A percentile compares a stretch with the other conserved stretches of the same genome.
Conservation (phyloP, 1,140 invertebrate species). For the Drosophila quadrilineata region DNA sequence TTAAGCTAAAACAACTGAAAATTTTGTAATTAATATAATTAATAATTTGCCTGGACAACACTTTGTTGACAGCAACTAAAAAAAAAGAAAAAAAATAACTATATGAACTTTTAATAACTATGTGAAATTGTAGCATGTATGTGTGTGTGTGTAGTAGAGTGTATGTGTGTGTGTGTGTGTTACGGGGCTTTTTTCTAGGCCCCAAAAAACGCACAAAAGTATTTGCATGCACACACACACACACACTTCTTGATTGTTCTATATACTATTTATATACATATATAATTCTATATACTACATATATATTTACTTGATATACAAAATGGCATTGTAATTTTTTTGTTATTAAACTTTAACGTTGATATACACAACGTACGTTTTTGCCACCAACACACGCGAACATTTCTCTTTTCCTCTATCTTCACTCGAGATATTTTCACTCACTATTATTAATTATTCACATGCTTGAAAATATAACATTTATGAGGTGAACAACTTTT, state of each 20-base stretch:
- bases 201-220: not conserved
- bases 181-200: not conserved
- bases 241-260: constrained; percentile 6
- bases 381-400: constrained; percentile 16
- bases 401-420: constrained; percentile 38
- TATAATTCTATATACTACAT: constrained; percentile 4
- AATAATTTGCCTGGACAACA: constrained; percentile 9
- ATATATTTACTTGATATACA: too few relatives aligned
- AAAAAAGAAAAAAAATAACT: not conserved
- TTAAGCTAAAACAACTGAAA: too few relatives aligned
- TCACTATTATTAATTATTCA: too few relatives aligned
- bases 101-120: too few relatives aligned
- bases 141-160: constrained; percentile 12
- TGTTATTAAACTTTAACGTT: constrained; percentile 15
- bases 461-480: too few relatives aligned
- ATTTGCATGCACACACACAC: not conserved
- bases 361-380: constrained; percentile 24
- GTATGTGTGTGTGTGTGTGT: constrained; percentile 1
- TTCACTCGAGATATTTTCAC: too few relatives aligned
- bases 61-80: too few relatives aligned
- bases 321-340: constrained; percentile 26
- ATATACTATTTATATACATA: constrained; percentile 15
- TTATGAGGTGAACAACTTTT: too few relatives aligned
- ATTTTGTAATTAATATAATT: too few relatives aligned
- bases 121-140: not conserved